Conservation (phyloP, 1,140 invertebrate genomes). For the Dendroctonus valens region DNA sequence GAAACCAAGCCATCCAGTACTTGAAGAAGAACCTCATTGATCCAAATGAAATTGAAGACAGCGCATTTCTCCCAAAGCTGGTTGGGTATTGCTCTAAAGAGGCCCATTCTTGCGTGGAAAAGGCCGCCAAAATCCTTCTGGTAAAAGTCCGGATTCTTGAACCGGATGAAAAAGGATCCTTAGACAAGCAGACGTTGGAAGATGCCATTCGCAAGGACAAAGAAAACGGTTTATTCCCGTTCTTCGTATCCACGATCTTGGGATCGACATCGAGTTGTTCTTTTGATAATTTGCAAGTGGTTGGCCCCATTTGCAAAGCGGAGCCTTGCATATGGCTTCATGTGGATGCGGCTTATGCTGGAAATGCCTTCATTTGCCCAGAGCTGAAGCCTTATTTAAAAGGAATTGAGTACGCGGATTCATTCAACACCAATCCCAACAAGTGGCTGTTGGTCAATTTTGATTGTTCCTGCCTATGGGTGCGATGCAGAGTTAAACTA, state of each 20-base stretch:
- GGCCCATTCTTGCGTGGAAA: conserved; percentile 95
- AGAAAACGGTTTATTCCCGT: conserved; percentile 77
- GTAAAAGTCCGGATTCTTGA: conserved; percentile 87
- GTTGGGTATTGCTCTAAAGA: conserved; percentile 96
- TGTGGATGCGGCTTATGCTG: conserved; percentile 81
- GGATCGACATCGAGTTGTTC: conserved; percentile 82
- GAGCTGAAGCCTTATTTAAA: conserved; percentile 73
- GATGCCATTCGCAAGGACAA: conserved; percentile 74
- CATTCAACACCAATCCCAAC: conserved; percentile 91
- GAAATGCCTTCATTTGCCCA: conserved; percentile 80
- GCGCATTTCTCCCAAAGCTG: conserved; percentile 81
- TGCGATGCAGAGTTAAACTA: conserved; percentile 81
- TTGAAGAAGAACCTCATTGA: conserved; percentile 58
- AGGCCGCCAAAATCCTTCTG: conserved; percentile 89
- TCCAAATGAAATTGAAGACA: conserved; percentile 74
- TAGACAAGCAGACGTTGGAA: conserved; percentile 72
- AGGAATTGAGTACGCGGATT: conserved; percentile 82
- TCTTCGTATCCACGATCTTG: conserved; percentile 79
- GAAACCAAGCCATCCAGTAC: conserved; percentile 80
- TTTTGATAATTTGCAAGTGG: conserved; percentile 78
- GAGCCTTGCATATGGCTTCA: conserved; percentile 67
- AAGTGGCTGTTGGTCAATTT: conserved; percentile 91
- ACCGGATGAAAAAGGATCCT: conserved; percentile 76
- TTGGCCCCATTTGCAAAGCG: conserved; percentile 75
- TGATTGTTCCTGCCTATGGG: conserved; percentile 90